phyloP scores from a whole-genome alignment of 2,797 vertebrate genomes.

The Paramormyrops hopkinsi region DNA sequence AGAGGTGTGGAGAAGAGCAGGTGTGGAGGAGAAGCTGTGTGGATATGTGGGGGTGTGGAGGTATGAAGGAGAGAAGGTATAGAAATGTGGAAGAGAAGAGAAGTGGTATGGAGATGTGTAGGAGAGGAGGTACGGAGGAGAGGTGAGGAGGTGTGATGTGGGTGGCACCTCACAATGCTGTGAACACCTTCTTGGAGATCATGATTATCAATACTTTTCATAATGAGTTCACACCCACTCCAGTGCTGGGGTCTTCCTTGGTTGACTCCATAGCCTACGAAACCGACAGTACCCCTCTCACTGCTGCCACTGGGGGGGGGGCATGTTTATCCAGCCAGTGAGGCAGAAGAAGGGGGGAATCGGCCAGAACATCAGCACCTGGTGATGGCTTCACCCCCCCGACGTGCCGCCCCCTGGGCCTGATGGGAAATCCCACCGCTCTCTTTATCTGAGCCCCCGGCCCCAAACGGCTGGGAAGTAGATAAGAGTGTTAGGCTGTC shows the following conservation, averaged over 20 bases:
- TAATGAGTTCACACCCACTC: neutral
- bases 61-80: neutral
- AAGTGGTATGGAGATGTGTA: neutral
- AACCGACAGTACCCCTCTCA: neutral
- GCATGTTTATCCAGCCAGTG: neutral
- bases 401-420: slow-evolving; percentile 32
- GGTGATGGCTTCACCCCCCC: slow-evolving; percentile 9
- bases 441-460: slow-evolving; percentile 57
- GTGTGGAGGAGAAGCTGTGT: neutral
- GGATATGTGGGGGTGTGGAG: neutral
- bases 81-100: neutral
- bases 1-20: neutral
- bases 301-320: neutral
- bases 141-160: neutral
- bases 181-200: neutral
- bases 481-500: slow-evolving; percentile 52
- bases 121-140: neutral
- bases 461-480: slow-evolving; percentile 44
- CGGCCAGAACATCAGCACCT: neutral
- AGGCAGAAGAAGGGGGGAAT: neutral
- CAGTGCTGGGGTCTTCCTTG: neutral
- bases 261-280: neutral
- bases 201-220: neutral
- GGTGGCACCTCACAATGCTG: neutral
- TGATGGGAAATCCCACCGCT: slow-evolving; percentile 57